Evolutionary conservation across 2,888 invertebrate genomes (phyloP), one percentile per base, ranked within the genome.

Genomic region (Hermaeophaga mercurialis): DNA sequence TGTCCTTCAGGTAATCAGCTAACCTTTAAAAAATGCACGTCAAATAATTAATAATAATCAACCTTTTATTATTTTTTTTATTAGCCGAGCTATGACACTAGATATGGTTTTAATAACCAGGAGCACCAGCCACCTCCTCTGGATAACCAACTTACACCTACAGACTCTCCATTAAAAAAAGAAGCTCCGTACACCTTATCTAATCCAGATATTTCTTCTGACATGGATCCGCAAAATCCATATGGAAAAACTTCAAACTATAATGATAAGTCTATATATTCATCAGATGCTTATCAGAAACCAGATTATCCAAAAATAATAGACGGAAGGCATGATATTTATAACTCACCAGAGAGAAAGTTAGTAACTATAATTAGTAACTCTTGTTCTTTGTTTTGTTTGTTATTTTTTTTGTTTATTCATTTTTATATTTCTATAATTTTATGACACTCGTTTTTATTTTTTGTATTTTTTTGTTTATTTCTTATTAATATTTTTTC

Each of bases 81-180:
- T n/a, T 56, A 78, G 78, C 77, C 78, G 2, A 76, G 70, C 2
- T 78, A 78, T 52, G 78, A 78, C 50, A 69, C 74, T 1, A 63
- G 78, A 28, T 78, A 78, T 55, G 78, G 78, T 22, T 78, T 78
- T 63, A 73, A 72, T 52, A 71, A 65, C 46, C 65, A 62, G 45
- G 67, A 68, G 28, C 66, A 55, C 28, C 67, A 64, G 55, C 62
- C 31, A 17, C 58, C 59, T 18, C 57, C 56, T 24, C 54, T 45
- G 7, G 57, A 62, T 12, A 26, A 44, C 3, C 68, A 70, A 50
- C 65, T 70, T 0, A 65, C 72, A 7, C 69, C 69, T 5, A 66
- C 69, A 2, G 67, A 67, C 38, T 64, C 67, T 0, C 65, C 68
- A 2, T 49, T 68, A 31, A 62, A 69, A 60, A 77, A 77, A 67